Conservation (phyloP, 2,888 invertebrate species). For the Eristalinus aeneus region DNA sequence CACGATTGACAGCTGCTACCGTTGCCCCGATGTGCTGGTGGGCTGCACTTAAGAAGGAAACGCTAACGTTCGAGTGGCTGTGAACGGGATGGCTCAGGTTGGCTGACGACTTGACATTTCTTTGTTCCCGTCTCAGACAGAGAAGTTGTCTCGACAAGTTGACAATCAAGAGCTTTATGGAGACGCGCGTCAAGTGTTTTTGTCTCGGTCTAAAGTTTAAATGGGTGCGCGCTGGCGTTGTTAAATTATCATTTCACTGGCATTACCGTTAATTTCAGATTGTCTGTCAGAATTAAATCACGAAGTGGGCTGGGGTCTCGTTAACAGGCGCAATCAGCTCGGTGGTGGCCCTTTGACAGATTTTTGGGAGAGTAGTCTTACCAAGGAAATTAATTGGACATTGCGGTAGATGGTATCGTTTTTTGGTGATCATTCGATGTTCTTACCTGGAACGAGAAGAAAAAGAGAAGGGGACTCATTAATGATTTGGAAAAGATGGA, state of each 20-base stretch:
- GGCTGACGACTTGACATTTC: slow-evolving; percentile 36
- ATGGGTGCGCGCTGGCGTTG: slow-evolving; percentile 26
- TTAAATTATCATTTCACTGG: not conserved
- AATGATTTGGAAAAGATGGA: not conserved
- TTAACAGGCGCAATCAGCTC: not conserved
- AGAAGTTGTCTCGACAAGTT: not conserved
- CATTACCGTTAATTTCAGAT: not conserved
- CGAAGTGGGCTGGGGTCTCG: not conserved
- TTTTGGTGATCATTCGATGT: not conserved
- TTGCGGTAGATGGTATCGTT: not conserved
- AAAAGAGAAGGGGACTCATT: not conserved
- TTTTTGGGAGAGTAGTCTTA: not conserved
- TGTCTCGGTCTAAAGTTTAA: slow-evolving; percentile 7
- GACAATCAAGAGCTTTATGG: slow-evolving; percentile 30
- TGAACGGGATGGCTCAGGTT: slow-evolving; percentile 31
- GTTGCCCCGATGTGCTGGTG: not conserved
- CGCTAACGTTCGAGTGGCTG: slow-evolving; percentile 9
- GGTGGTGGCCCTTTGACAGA: not conserved
- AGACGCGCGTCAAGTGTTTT: not conserved
- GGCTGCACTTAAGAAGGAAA: not conserved
- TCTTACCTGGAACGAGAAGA: not conserved
- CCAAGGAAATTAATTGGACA: not conserved
- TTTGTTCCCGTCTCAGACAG: not conserved
- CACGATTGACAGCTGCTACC: slow-evolving; percentile 47
- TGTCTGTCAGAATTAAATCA: not conserved